Base-by-base conservation (phyloP, 1,140 invertebrate species). In the Linepithema humile region DNA sequence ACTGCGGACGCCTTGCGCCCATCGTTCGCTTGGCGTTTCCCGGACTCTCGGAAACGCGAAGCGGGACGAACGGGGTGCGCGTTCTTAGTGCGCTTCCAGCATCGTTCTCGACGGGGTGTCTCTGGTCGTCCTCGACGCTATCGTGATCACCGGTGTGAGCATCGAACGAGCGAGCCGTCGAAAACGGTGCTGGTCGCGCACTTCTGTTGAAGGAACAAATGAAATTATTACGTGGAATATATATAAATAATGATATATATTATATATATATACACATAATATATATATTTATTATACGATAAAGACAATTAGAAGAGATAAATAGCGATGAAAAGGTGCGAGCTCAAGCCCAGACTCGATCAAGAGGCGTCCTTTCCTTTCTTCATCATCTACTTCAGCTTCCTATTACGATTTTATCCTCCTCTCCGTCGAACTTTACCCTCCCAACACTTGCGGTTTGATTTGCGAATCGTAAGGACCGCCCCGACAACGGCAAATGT, bases 221-320 rank as follows among this genome's bases (percentile, higher is more conserved):
- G 55, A 92, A 93, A 92, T 93, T 92, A 92, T 93, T 90, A 92
- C 89, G 88, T 92, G 91, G 88, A 93, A 89, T 92, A 93, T 93
- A 93, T 92, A 93, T 93, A 93, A 91, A 91, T 94, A 94, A 93
- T 87, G 87, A 93, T 92, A 92, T 91, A 89, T 90, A 90, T 90
- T 92, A 92, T 91, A 91, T 88, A 89, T 91, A 90, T 83, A 89
- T 78, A 90, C 83, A 90, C 85, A 91, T 89, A 89, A 91, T 91
- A 90, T 90, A 90, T 91, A 93, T 92, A 93, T 94, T 92, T 93
- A 93, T 93, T 93, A 93, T 92, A 94, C 92, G 86, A 94, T 91
- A 88, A 85, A 87, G 80, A 77, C 84, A 92, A 89, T 90, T 91
- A 93, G 89, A 88, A 88, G 80, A 90, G 89, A 87, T 86, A 80